Conservation (phyloP, 1,140 invertebrate genomes). For the Semibalanus balanoides region DNA sequence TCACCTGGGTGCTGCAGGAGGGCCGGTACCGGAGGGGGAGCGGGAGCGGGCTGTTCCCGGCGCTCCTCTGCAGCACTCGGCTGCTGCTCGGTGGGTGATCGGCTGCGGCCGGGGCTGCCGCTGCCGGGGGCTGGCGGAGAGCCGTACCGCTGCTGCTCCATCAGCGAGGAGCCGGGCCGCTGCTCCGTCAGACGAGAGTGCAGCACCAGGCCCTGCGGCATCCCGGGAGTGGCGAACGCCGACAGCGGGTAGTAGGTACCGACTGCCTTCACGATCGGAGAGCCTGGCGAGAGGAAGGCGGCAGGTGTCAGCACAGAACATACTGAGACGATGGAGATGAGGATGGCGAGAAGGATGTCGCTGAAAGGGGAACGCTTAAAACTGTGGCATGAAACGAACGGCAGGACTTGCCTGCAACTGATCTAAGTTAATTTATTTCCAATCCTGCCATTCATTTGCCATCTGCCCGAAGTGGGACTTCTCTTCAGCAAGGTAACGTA, state of each 20-base stretch:
- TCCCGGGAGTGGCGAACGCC: slow-evolving; percentile 36
- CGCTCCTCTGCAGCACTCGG: background rate
- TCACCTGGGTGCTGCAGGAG: background rate
- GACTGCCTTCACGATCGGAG: slow-evolving; percentile 69
- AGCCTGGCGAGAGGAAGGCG: background rate
- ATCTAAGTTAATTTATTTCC: too few species aligned
- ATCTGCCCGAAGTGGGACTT: too few species aligned
- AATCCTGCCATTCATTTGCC: too few species aligned
- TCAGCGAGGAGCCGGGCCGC: slow-evolving; percentile 6
- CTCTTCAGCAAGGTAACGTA: too few species aligned
- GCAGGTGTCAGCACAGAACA: too few species aligned
- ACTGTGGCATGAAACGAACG: too few species aligned
- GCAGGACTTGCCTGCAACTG: too few species aligned
- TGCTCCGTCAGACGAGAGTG: slow-evolving; percentile 3
- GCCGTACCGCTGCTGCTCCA: background rate
- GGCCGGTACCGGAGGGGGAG: background rate
- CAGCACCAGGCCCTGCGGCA: slow-evolving; percentile 16
- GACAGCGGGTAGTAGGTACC: slow-evolving; percentile 85
- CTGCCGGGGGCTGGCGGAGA: slow-evolving; percentile 7
- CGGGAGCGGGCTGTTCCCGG: background rate
- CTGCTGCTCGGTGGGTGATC: background rate
- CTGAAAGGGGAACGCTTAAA: too few species aligned
- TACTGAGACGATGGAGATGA: too few species aligned
- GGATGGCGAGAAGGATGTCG: too few species aligned
- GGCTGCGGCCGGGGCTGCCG: slow-evolving; percentile 7